A percentile compares a stretch with the other conserved stretches of the same genome.
Conservation (phyloP, 2,113 vertebrate species). For the Callochromis pleurospilus region DNA sequence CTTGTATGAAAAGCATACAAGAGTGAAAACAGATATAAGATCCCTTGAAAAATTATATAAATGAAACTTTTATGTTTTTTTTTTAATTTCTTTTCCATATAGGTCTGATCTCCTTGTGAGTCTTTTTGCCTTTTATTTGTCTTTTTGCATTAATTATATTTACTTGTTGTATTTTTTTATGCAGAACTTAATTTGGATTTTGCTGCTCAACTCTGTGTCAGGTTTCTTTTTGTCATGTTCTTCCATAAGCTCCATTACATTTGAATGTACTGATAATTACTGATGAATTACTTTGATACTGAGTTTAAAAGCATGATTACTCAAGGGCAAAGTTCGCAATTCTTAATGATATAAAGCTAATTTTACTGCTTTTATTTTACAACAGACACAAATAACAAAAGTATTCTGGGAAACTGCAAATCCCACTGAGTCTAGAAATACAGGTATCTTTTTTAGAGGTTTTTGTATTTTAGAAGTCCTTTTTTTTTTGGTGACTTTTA, state of each 20-base stretch:
- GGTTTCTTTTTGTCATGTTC: background rate
- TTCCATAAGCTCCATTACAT: background rate
- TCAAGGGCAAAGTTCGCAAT: background rate
- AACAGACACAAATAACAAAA: background rate
- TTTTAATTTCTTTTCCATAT: too few relatives aligned
- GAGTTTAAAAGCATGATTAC: background rate
- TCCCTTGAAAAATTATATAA: too few relatives aligned
- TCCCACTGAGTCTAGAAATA: accelerated
- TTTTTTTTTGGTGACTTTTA: background rate
- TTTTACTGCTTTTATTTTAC: accelerated
- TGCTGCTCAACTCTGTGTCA: background rate
- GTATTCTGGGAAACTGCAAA: background rate
- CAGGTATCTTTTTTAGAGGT: background rate
- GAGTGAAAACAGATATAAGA: too few relatives aligned
- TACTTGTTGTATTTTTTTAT: background rate
- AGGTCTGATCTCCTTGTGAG: background rate
- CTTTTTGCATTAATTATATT: background rate
- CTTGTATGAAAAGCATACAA: too few relatives aligned
- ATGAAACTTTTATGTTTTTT: too few relatives aligned
- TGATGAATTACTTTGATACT: background rate
- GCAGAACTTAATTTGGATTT: background rate
- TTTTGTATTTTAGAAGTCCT: background rate
- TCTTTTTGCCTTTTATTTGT: background rate
- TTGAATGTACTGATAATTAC: background rate
- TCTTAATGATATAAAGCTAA: background rate